These are phyloP conservation scores for Mohoua ochrocephala DNA, from an alignment of 2,113 vertebrate species.

Conservation along the genomic window DNA sequence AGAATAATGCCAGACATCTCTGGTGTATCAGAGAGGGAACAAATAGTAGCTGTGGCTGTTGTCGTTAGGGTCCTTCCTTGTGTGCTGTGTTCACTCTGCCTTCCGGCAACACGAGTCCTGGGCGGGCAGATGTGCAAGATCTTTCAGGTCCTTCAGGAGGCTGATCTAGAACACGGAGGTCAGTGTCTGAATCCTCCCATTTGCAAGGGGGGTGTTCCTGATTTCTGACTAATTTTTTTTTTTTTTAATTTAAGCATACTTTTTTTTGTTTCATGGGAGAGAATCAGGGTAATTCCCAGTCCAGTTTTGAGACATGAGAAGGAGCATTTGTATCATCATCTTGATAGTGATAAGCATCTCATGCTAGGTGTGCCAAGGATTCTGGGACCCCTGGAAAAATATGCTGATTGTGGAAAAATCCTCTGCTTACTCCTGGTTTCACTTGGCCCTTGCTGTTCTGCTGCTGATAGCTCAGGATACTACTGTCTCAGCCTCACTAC, in stretches of 20 bases:
- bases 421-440: neutral
- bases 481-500: neutral
- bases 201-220: neutral
- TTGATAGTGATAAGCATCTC: neutral
- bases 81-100: neutral
- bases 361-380: neutral
- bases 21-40: neutral
- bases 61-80: neutral
- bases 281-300: neutral
- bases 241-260: neutral
- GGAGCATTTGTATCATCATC: neutral
- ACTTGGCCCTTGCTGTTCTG: neutral
- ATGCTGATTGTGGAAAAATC: neutral
- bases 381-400: neutral
- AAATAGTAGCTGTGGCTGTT: rapidly evolving
- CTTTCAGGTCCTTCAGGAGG: neutral
- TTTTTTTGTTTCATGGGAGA: neutral
- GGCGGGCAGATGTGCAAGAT: neutral
- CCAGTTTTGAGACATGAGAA: neutral
- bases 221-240: neutral
- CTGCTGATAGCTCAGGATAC: neutral
- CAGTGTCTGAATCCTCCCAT: neutral
- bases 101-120: rapidly evolving
- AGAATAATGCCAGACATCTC: neutral
- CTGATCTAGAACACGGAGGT: neutral